phyloP scores from a whole-genome alignment of 2,113 vertebrate genomes.

The Amia ocellicauda region DNA sequence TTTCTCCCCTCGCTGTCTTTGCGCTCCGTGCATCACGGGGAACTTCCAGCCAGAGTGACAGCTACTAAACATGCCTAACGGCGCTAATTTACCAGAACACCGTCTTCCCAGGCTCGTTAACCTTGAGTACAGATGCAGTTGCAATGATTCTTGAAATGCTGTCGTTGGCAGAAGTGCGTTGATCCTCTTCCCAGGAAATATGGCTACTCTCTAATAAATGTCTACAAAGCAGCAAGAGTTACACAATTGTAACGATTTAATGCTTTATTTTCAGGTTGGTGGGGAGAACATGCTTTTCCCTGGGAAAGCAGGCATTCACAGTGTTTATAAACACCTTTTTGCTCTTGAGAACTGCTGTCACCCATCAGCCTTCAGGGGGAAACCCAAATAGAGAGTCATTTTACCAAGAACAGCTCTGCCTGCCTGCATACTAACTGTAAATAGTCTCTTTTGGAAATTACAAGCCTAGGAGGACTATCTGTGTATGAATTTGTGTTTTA shows the following conservation, averaged over 20 bases:
- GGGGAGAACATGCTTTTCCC: constrained; percentile 2
- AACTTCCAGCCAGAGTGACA: background rate
- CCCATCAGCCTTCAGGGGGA: constrained; percentile 5
- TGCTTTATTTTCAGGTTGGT: constrained; percentile 16
- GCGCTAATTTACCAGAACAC: no score
- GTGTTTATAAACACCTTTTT: constrained; percentile 18
- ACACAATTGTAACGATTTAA: no score
- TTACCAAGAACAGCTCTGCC: constrained; percentile 10
- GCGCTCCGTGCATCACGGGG: background rate
- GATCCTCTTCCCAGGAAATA: no score
- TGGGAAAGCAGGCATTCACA: constrained; percentile 13
- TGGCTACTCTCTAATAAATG: no score
- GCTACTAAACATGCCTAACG: no score
- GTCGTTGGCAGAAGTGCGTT: no score
- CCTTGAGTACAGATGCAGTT: no score
- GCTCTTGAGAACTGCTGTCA: background rate
- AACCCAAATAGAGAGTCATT: background rate
- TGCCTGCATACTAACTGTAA: constrained; percentile 21
- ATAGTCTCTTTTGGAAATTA: constrained; percentile 27
- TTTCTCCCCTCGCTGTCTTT: background rate
- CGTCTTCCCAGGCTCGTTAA: no score
- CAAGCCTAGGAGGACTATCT: constrained; percentile 1
- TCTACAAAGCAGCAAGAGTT: no score
- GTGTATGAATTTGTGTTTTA: no score
- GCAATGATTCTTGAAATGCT: no score